Base-by-base conservation (phyloP, 2,113 vertebrate species). In the Ciconia maguari region DNA sequence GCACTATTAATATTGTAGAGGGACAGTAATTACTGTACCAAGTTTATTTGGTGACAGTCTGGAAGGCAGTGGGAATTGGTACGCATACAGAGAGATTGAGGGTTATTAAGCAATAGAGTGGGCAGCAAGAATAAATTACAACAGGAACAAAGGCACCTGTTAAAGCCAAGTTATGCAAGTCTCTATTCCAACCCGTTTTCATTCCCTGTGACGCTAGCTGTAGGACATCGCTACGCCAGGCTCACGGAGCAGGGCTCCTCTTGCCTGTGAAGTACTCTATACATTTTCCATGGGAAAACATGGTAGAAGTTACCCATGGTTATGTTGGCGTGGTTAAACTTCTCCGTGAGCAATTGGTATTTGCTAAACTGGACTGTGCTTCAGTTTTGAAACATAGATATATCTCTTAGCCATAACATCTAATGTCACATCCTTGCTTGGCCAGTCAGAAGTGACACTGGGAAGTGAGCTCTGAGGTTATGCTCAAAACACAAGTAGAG, bases 361-460 rank as follows among this genome's bases (percentile, higher is more conserved):
- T 41, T 66, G 49, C 66, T 36, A 1, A 60, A 34, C 38, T 4
- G 62, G 48, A 5, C 34, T 3, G 32, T 27, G 78, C 32, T 19
- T 24, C 36, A 1, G 2, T 18, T 26, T 7, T 26, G 58, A 55
- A 46, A 1, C 34, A 6, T 0, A 9, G 38, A 11, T 16, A 2
- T 1, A 14, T 21, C n/a, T 15, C 55, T 34, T 0, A 13, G 21
- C 60, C 4, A 0, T 17, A 34, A 22, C 24, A n/a, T 1, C 76
- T 21, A 22, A 0, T 1, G 20, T 13, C 87, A 21, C 36, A 8
- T 8, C 70, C 24, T 12, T 21, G 25, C 65, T 29, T 10, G 27
- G 41, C 26, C 4, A 4, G 24, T 5, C 54, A 82, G 52, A 65
- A 72, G 21, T 1, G 13, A 14, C 32, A 1, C 26, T 6, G 52